Conservation (phyloP, 2,888 invertebrate species). For the Nemotelus pantherinus region DNA sequence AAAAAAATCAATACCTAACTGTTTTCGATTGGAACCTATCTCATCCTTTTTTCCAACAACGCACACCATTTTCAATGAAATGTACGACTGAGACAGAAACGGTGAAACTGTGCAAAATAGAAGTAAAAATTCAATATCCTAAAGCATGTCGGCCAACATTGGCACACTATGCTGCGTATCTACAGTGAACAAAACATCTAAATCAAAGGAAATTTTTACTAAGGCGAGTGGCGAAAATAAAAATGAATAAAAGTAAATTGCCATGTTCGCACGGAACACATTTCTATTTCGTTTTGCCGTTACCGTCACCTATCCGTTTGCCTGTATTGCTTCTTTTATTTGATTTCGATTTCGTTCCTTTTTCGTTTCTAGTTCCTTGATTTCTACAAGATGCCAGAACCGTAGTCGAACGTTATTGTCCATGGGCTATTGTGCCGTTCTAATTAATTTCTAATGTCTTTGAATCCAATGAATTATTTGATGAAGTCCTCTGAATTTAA, state of each 20-base stretch:
- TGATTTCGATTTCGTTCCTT: neutral
- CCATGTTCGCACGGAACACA: constrained; percentile 8
- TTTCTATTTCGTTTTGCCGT: neutral
- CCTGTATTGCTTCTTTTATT: neutral
- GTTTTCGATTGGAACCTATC: no score
- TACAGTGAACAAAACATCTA: constrained; percentile 2
- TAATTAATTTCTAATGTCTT: constrained; percentile 31
- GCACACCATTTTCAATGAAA: no score
- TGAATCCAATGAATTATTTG: constrained; percentile 30
- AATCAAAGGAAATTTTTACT: constrained; percentile 24
- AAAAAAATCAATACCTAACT: no score
- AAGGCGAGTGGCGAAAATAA: constrained; percentile 14
- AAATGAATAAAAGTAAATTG: constrained; percentile 18
- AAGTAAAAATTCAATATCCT: no score
- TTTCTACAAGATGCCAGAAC: neutral
- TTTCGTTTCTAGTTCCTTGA: neutral
- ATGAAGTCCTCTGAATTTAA: constrained; percentile 10
- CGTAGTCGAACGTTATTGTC: neutral
- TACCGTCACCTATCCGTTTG: neutral
- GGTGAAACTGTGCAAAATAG: no score
- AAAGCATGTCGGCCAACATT: no score
- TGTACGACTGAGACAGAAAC: no score
- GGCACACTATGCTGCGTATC: no score
- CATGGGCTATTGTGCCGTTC: constrained; percentile 5
- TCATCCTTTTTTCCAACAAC: no score